A percentile compares a stretch with the other conserved stretches of the same genome.
These are phyloP conservation scores for Hestina assimilis DNA, from an alignment of 1,140 invertebrate genomes.

Conservation along the genomic window DNA sequence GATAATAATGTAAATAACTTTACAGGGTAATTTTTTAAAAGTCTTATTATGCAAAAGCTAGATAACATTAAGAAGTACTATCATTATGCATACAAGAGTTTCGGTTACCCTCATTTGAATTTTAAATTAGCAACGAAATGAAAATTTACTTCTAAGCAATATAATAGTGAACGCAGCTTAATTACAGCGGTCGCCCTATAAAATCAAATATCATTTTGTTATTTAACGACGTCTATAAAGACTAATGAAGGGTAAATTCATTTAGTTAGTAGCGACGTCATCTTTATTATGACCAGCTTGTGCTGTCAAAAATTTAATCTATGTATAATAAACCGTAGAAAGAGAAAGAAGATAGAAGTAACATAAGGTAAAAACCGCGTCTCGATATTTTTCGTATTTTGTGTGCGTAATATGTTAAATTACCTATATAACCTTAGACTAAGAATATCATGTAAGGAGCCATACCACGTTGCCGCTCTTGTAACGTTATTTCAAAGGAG, in stretches of 20 bases:
- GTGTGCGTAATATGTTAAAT: too few species aligned
- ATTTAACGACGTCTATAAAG: conserved; percentile 14
- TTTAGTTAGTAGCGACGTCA: conserved; percentile 26
- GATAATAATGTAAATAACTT: neutral
- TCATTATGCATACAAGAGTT: neutral
- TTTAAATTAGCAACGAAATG: conserved; percentile 1
- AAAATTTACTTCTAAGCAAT: conserved; percentile 1
- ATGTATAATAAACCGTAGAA: conserved; percentile 18
- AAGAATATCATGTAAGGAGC: too few species aligned
- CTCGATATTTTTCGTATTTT: too few species aligned
- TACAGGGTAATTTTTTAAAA: too few species aligned
- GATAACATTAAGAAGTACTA: neutral
- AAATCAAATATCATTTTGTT: conserved; percentile 22
- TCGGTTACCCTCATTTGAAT: conserved; percentile 5
- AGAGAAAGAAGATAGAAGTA: too few species aligned
- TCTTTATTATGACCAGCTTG: conserved; percentile 22
- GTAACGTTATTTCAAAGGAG: too few species aligned
- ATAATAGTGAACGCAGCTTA: conserved; percentile 24
- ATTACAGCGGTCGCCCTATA: conserved; percentile 20
- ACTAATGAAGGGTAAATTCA: conserved; percentile 26
- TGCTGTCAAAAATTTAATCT: conserved; percentile 27
- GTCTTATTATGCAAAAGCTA: neutral
- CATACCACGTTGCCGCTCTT: too few species aligned
- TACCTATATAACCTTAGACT: too few species aligned
- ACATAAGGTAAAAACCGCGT: too few species aligned